A percentile compares a stretch with the other conserved stretches of the same genome.
Evolutionary conservation across 2,113 vertebrate genomes (phyloP).

Genomic region (Cyphomyrus discorhynchus): DNA sequence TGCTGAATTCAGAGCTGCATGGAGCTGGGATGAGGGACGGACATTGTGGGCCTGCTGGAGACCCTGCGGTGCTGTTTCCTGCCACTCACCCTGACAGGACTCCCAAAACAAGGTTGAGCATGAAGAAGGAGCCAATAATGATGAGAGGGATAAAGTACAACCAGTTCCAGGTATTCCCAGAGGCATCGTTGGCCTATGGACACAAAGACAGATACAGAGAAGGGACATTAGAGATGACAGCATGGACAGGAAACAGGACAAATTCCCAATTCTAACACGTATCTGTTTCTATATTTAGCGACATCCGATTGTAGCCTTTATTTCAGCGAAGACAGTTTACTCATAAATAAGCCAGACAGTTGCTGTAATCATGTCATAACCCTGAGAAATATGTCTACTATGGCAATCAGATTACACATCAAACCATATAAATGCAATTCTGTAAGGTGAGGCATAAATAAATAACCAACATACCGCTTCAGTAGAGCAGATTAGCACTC

Average conservation of each 20-base stretch:
- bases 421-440: background rate
- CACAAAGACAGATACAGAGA: constrained; percentile 23
- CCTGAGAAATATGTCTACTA: background rate
- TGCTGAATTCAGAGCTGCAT: background rate
- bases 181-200: constrained; percentile 85
- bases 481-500: background rate
- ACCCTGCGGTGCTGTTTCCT: background rate
- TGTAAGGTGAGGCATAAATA: background rate
- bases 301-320: background rate
- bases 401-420: background rate
- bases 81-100: constrained; percentile 61
- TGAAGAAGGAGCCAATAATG: constrained; percentile 69
- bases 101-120: constrained; percentile 70
- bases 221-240: background rate
- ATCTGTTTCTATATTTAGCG: background rate
- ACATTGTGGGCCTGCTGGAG: too few species aligned
- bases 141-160: constrained; percentile 69
- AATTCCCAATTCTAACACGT: background rate
- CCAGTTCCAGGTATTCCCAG: constrained; percentile 84
- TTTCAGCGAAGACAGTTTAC: background rate
- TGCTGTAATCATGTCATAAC: background rate
- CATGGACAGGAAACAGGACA: background rate
- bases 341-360: background rate
- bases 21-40: background rate
- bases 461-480: background rate